Evolutionary conservation across 92 coral and sea anemone genomes (phyloP), one percentile per base, ranked within the genome.

Genomic region (Pocillopora meandrina): DNA sequence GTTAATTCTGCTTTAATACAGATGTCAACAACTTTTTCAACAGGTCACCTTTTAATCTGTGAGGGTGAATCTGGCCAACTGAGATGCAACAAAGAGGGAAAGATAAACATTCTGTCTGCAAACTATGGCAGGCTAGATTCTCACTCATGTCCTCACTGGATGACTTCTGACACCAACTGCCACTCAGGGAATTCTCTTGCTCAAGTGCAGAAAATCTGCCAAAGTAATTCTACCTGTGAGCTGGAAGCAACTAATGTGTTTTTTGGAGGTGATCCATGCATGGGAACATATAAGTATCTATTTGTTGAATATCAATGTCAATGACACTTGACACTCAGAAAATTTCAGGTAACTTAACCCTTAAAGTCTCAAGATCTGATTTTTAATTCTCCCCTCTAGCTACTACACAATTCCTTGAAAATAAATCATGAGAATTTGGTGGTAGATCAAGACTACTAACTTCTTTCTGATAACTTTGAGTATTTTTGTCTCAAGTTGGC

Each of bases 61-160:
- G 63, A 74, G 63, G 57, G 23, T 11, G 49, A 74, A 15, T 10
- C 10, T 12, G 57, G 12, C 10, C 15, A 56, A 13, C n/a, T 57
- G 3, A 23, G 19, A 16, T 74, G 78, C 62, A 10, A 18, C 2
- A 0, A 57, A 18, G 63, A 36, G 31, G 74, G 74, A 69, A 35
- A 10, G 60, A 59, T 59, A 59, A 74, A 57, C 12, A 49, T 74
- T 9, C 20, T 21, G 63, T 56, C 12, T 60, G 78, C 78, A 9
- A 74, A 74, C 60, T 74, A 52, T 55, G 78, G 78, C 13, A 74
- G 78, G 35, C 31, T 74, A 5, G 13, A 56, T 21, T 10, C 23
- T 35, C 78, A 74, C 78, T 55, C 60, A 42, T 74, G 78, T 74
- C 63, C 78, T 42, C 52, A 42, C 52, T 7, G 52, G 52, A 7